A percentile compares a stretch with the other conserved stretches of the same genome.
Conservation (phyloP, 2,113 vertebrate species). For the Motacilla alba region DNA sequence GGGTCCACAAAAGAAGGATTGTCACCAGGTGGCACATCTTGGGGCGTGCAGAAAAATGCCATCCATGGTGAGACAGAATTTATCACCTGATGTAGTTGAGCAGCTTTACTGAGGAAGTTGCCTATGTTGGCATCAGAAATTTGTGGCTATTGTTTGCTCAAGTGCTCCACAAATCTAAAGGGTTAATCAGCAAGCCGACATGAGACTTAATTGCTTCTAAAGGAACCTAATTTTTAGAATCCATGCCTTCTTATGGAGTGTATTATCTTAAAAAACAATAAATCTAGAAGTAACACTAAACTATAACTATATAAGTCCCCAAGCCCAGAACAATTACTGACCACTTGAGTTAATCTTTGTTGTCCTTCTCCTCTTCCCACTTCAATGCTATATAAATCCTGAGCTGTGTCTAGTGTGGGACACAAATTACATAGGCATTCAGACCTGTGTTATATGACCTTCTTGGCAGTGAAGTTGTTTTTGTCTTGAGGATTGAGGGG, state of each 20-base stretch:
- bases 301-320: not conserved
- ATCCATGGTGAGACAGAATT: not conserved
- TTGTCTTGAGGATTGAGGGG: not conserved
- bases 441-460: not conserved
- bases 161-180: not conserved
- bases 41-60: not conserved
- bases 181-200: not conserved
- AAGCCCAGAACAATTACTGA: not conserved
- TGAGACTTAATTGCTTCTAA: not conserved
- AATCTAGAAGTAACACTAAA: not conserved
- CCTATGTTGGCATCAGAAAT: not conserved
- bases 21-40: constrained; percentile 37
- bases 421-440: not conserved
- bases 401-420: not conserved
- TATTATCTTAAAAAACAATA: not conserved
- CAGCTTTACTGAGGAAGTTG: not conserved
- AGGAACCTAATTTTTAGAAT: not conserved
- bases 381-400: not conserved
- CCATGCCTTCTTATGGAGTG: not conserved
- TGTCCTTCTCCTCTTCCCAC: not conserved
- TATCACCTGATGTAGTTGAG: not conserved
- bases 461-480: not conserved
- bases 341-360: not conserved
- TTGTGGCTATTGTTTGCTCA: not conserved
- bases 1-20: not conserved